phyloP scores from a whole-genome alignment of 2,888 invertebrate genomes.

The Aporophyla nigra region DNA sequence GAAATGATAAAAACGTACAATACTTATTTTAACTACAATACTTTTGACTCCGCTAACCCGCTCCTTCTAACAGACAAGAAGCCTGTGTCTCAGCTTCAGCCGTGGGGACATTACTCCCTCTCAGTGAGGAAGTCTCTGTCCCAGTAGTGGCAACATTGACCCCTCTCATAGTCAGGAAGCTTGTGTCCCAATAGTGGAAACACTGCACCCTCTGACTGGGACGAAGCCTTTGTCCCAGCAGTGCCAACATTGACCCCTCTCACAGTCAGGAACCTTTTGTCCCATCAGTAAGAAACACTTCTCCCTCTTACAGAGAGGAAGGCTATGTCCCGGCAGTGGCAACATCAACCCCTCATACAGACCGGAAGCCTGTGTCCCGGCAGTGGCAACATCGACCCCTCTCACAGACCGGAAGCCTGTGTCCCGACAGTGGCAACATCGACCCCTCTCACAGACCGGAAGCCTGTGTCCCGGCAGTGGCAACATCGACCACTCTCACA shows the following conservation, averaged over 20 bases:
- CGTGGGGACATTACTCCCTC: no score
- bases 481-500: no score
- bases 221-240: not conserved
- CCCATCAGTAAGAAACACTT: no score
- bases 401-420: not conserved
- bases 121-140: not conserved
- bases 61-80: no score
- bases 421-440: not conserved
- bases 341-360: not conserved
- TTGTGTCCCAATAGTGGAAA: not conserved
- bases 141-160: not conserved
- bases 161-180: not conserved
- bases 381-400: no score
- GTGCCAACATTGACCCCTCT: no score
- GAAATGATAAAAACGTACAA: no score
- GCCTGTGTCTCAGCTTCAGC: no score
- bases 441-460: not conserved
- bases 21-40: no score
- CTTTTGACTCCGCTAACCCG: no score
- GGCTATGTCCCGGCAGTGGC: not conserved
- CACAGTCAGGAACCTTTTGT: no score
- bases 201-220: not conserved
- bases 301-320: not conserved
- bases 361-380: not conserved
- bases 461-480: not conserved